A percentile compares a stretch with the other conserved stretches of the same genome.
phyloP scores from a whole-genome alignment of 2,797 vertebrate species.

The Neoniphon sammara region DNA sequence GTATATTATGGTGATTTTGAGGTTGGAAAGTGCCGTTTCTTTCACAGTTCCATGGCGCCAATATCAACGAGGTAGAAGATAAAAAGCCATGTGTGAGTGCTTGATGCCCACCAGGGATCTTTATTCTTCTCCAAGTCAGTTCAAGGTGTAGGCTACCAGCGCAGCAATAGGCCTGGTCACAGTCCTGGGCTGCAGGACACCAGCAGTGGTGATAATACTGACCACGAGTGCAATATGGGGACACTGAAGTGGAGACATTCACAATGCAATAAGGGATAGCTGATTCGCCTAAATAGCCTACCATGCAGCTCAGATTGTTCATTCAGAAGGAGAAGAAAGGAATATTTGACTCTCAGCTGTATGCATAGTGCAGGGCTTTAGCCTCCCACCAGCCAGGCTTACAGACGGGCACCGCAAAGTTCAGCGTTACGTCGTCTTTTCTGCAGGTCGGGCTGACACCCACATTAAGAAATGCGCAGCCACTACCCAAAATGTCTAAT shows the following conservation, averaged over 20 bases:
- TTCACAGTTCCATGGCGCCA: background rate
- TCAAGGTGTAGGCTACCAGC: conserved; percentile 30
- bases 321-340: background rate
- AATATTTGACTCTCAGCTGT: background rate
- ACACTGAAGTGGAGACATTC: conserved; percentile 36
- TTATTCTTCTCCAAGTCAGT: conserved; percentile 14
- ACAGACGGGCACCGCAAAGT: conserved; percentile 43
- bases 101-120: background rate
- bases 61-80: background rate
- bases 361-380: conserved; percentile 22
- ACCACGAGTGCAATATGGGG: conserved; percentile 32
- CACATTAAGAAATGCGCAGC: conserved; percentile 75
- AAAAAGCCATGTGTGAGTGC: background rate
- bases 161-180: conserved; percentile 26
- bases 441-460: conserved; percentile 58
- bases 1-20: background rate
- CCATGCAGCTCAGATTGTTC: background rate
- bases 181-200: conserved; percentile 16
- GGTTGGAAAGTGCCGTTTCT: background rate
- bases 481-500: conserved; percentile 69
- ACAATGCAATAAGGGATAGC: conserved; percentile 37
- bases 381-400: conserved; percentile 28
- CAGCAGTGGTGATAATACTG: conserved; percentile 10
- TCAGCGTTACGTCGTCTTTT: conserved; percentile 59
- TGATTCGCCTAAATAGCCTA: background rate